Base-by-base conservation (phyloP, 2,113 vertebrate species). In the Cygnus buccinator region DNA sequence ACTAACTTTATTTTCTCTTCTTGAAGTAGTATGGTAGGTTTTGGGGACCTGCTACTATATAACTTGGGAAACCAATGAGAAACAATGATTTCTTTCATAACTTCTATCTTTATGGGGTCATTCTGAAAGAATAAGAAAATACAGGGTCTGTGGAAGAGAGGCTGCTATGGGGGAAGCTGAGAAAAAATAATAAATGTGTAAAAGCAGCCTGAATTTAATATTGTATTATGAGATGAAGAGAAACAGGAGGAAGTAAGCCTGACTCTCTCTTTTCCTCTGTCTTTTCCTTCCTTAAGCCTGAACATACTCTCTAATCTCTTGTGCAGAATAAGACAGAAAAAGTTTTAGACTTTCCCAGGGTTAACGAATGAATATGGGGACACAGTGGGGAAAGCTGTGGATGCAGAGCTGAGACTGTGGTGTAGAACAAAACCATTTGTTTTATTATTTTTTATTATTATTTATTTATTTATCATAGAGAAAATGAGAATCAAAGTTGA, bases 91-190 rank as follows among this genome's bases (percentile, higher is more conserved):
- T 84, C 3, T 66, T 61, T 70, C 55, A 35, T 21, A 61, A 29
- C 6, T 39, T 8, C 0, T n/a, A 33, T 77, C 70, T 84, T 37
- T 44, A n/a, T 55, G 29, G 7, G 5, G 21, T 66, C 4, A 13
- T 75, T 61, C 41, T 33, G 28, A 71, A 61, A 66, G 6, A 66
- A 55, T 50, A 87, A 39, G n/a, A 54, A 84, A 71, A 75, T 35
- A 25, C 4, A 58, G 23, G 41, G 12, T 2, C 13, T 1, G 13
- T 6, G 3, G 4, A 3, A 21, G 22, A 4, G 17, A 8, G 25
- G 2, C 3, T 81, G 25, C 26, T 44, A 20, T 28, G 22, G 15
- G 8, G 18, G 11, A 52, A 67, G 9, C 3, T 46, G 14, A 84
- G 14, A 57, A 43, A 10, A 75, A 75, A 87, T 20, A 20, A 20